These are phyloP conservation scores for Athetis lepigone DNA, from an alignment of 2,888 invertebrate species.

Conservation along the genomic window DNA sequence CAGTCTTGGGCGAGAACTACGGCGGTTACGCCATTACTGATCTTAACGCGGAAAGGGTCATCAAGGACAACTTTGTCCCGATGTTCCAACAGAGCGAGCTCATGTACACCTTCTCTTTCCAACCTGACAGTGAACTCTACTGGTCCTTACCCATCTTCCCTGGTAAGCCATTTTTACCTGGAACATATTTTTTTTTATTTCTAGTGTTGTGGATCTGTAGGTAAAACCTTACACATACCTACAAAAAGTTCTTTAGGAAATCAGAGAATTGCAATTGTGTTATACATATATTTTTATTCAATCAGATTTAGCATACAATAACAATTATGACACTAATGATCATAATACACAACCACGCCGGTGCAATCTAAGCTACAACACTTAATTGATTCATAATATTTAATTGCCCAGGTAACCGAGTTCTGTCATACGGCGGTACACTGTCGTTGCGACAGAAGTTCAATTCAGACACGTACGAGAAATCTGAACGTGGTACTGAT, in stretches of 20 bases:
- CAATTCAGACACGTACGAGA: slow-evolving; percentile 88
- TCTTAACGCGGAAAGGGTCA: slow-evolving; percentile 75
- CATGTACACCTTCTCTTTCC: slow-evolving; percentile 77
- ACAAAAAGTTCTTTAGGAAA: too few relatives aligned
- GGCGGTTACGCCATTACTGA: slow-evolving; percentile 84
- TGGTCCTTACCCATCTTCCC: slow-evolving; percentile 86
- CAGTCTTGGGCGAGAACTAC: slow-evolving; percentile 81
- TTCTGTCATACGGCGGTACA: slow-evolving; percentile 96
- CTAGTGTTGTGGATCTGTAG: too few relatives aligned
- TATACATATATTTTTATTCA: too few relatives aligned
- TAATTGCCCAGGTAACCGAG: slow-evolving; percentile 91
- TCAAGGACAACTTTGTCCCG: slow-evolving; percentile 80
- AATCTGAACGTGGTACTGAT: slow-evolving; percentile 93
- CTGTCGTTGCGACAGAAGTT: slow-evolving; percentile 94
- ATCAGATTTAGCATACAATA: too few relatives aligned
- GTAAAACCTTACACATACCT: too few relatives aligned
- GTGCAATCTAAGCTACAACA: too few relatives aligned
- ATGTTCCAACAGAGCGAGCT: slow-evolving; percentile 83
- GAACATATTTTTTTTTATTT: too few relatives aligned
- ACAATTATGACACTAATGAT: too few relatives aligned
- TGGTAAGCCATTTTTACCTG: too few relatives aligned
- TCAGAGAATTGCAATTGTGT: too few relatives aligned
- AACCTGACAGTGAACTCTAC: slow-evolving; percentile 77
- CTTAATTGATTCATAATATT: too few relatives aligned
- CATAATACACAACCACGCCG: too few relatives aligned